Base-by-base conservation (phyloP, 2,888 invertebrate species). In the Nymphalis polychloros region DNA sequence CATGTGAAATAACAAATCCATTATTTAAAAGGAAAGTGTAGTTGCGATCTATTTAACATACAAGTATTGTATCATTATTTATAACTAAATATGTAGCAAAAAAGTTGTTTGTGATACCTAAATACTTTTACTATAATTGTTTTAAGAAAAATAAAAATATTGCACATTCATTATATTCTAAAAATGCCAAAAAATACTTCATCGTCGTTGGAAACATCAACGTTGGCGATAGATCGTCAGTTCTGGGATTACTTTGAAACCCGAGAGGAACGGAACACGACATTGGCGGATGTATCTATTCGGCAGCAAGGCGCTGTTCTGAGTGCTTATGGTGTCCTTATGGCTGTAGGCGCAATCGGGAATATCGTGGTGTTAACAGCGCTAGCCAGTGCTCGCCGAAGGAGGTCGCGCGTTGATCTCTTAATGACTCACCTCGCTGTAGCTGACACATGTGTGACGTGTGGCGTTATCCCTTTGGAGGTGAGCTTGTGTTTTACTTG, bases 391-490 rank as follows among this genome's bases (percentile, higher is more conserved):
- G 93, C 94, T 1, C 85, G 95, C 47, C 93, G 95, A 27, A 87
- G 95, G 72, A 95, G 95, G 80, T 95, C 95, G 0, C 87, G 96
- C 41, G 95, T 97, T n/a, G 96, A 96, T 69, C 81, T 97, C 72
- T 94, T 97, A 90, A 96, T 97, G 84, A 94, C 96, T 63, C 96
- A 97, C 81, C 88, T 97, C 63, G 95, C 96, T 0, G 89, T 96
- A 0, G 97, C 97, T 2, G 97, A 97, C 85, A 93, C 97, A 8
- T 94, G 96, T 62, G 97, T 97, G 35, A 96, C 97, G 0, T 96
- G 97, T 79, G 93, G 97, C 62, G 96, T 96, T 87, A 96, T 97
- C 73, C 96, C 96, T 0, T 81, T 95, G 13, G 95, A 96, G 94
- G 95, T 94, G 79, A 92, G 88, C 6, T 20, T n/a, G 41, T n/a